phyloP scores from a whole-genome alignment of 2,888 invertebrate species.

The Diachrysia chrysitis region DNA sequence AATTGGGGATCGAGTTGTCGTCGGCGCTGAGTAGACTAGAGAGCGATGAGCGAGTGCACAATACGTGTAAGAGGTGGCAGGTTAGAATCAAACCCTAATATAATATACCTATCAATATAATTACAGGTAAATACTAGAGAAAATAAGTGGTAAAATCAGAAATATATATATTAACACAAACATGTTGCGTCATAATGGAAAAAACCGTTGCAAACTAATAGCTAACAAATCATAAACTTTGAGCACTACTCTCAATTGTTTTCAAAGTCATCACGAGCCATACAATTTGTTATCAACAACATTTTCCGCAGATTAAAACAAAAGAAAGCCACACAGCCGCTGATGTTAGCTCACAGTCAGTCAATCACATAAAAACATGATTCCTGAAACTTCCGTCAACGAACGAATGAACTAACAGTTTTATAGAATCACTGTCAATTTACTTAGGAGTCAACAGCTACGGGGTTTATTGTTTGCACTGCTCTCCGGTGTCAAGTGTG shows the following conservation, averaged over 20 bases:
- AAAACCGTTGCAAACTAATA: background rate
- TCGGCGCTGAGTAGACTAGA: constrained; percentile 45
- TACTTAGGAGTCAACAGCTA: constrained; percentile 32
- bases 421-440: constrained; percentile 58
- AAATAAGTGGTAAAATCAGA: background rate
- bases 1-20: constrained; percentile 78
- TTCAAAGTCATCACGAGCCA: background rate
- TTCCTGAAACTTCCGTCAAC: background rate
- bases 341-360: background rate
- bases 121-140: background rate
- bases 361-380: background rate
- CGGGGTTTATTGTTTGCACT: constrained; percentile 53
- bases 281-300: background rate
- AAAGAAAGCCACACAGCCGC: background rate
- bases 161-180: background rate
- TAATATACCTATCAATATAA: background rate
- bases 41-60: constrained; percentile 28
- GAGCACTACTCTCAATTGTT: background rate
- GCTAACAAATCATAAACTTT: background rate
- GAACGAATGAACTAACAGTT: constrained; percentile 44
- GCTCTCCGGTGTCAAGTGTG: constrained; percentile 49
- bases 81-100: constrained; percentile 1
- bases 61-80: constrained; percentile 28
- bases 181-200: too few species aligned
- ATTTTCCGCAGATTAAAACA: background rate